phyloP scores from a whole-genome alignment of 2,797 vertebrate genomes.

The Cottoperca gobio region DNA sequence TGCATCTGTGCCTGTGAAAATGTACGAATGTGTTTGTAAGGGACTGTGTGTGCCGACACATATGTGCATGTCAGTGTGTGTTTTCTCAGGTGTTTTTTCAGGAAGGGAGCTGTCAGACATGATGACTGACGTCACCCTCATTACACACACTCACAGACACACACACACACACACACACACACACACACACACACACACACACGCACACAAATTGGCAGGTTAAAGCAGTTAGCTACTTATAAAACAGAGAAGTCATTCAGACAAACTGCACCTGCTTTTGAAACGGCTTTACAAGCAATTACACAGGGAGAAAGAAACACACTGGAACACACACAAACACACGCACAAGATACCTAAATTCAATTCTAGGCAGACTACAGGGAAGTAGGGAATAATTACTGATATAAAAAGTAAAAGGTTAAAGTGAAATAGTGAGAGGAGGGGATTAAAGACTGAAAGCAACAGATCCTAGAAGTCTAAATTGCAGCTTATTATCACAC shows the following conservation, averaged over 20 bases:
- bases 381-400: slow-evolving; percentile 68
- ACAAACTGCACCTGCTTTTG: slow-evolving; percentile 80
- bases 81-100: slow-evolving; percentile 82
- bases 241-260: slow-evolving; percentile 83
- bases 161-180: slow-evolving; percentile 23
- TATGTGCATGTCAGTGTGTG: slow-evolving; percentile 54
- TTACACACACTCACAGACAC: slow-evolving; percentile 48
- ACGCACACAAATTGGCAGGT: slow-evolving; percentile 64
- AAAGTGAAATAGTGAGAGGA: no score
- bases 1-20: slow-evolving; percentile 24
- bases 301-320: slow-evolving; percentile 34
- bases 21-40: slow-evolving; percentile 1
- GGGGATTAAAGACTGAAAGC: slow-evolving; percentile 44
- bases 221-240: slow-evolving; percentile 66
- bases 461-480: slow-evolving; percentile 52
- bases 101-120: slow-evolving; percentile 79
- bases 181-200: slow-evolving; percentile 5
- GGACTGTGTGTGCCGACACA: slow-evolving; percentile 31
- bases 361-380: slow-evolving; percentile 55
- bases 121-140: slow-evolving; percentile 76
- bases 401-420: slow-evolving; percentile 62
- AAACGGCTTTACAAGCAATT: slow-evolving; percentile 78
- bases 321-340: slow-evolving; percentile 11
- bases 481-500: slow-evolving; percentile 31
- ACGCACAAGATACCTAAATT: slow-evolving; percentile 50